Evolutionary conservation across 2,797 vertebrate species (phyloP), one percentile per base, ranked within the genome.

Genomic region (Pangasius djambal): DNA sequence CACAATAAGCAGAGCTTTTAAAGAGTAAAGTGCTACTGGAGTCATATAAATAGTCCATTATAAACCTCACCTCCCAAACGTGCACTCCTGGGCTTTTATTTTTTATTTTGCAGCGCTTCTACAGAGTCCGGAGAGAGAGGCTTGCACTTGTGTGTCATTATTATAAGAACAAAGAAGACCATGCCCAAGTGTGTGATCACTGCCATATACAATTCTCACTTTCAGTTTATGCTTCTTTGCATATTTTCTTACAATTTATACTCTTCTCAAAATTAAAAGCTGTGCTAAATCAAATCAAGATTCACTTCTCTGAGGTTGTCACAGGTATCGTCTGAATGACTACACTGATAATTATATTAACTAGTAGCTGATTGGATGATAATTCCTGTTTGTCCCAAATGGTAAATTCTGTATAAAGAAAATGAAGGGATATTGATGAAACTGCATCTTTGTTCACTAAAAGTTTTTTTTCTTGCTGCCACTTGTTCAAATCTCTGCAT

Each of bases 1-100:
- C 59, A 63, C 55, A 55, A 77, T 59, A 77, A 65, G 40, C 70
- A 67, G 34, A 1, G 9, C 34, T 70, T 44, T 37, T 85, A 65
- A 78, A 44, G 83, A 25, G 7, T 48, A 85, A 85, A 78, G 88
- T 88, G 83, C 72, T 78, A 52, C 87, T 67, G 57, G 61, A 61
- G 63, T 72, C 28, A 3, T 85, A 79, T 79, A 88, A 79, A 69
- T 59, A 85, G 70, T 85, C 50, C 75, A 50, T 86, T 81, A 70
- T 70, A 61, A 86, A 70, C 31, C 83, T 69, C 65, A 37, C 16
- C 31, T 67, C 34, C 25, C 61, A 85, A 69, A 83, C 83, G 31
- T 78, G 83, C 25, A 48, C 37, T 88, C 31, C 25, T 77, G 31
- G 25, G 61, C 22, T 85, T 40, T 28, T 20, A 8, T 63, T 28